A percentile compares a stretch with the other conserved stretches of the same genome.
phyloP scores from a whole-genome alignment of 2,113 vertebrate species.

The Entomyzon cyanotis region DNA sequence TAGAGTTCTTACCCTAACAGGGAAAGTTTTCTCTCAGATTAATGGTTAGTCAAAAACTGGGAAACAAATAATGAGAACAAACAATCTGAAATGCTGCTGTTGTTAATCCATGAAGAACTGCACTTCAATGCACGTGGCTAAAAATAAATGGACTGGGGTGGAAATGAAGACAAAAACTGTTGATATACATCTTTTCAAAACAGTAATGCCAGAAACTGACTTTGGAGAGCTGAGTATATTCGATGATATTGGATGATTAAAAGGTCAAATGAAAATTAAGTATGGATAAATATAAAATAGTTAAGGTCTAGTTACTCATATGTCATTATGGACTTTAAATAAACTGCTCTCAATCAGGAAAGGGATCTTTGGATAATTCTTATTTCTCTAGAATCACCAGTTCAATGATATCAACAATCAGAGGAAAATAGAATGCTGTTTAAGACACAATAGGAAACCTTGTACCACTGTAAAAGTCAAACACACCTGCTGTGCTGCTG shows the following conservation, averaged over 20 bases:
- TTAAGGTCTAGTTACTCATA: background rate
- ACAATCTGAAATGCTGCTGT: background rate
- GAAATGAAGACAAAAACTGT: background rate
- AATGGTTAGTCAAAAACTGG: background rate
- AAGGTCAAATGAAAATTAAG: background rate
- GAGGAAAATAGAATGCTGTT: background rate
- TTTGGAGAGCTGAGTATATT: background rate
- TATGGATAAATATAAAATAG: background rate
- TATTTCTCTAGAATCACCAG: background rate
- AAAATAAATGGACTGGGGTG: background rate
- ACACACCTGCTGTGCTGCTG: background rate
- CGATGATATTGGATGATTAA: background rate
- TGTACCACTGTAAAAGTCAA: background rate
- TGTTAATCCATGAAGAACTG: background rate
- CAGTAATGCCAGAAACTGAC: background rate
- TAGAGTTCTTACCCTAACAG: background rate
- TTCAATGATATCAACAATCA: background rate
- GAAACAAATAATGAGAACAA: background rate
- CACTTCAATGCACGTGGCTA: background rate
- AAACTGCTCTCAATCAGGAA: background rate
- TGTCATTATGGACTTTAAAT: background rate
- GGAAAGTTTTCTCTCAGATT: background rate
- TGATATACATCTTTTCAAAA: background rate
- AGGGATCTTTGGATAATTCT: background rate
- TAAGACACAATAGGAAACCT: background rate